Base-by-base conservation (phyloP, 2,113 vertebrate genomes). In the Strix aluco region DNA sequence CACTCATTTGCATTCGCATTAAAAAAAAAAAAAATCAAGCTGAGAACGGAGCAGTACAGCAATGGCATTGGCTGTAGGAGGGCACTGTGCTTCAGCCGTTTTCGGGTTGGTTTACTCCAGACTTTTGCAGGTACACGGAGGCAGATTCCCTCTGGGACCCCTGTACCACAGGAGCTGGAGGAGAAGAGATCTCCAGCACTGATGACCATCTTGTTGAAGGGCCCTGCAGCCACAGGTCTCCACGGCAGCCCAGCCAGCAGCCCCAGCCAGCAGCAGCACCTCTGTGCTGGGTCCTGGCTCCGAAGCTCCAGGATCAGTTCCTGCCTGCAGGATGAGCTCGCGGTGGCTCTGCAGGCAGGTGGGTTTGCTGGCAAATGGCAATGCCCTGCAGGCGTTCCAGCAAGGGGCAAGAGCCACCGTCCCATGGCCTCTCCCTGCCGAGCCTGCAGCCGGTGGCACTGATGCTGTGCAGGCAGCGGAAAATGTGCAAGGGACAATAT, bases 401-500 rank as follows among this genome's bases (percentile, higher is more conserved):
- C 36, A 32, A 36, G 54, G 13, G 17, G 21, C 38, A 14, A 13
- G 38, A 59, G 46, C 36, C 4, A 0, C 46, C 1, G 0, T 77
- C 20, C 30, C 44, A 5, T 21, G 44, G 44, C 27, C 10, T 16
- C 32, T 7, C 69, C 57, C 47, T 15, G 19, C 32, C 52, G 11
- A 84, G 25, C 36, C 47, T 30, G 57, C 12, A 15, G 46, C 57
- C 7, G 2, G 15, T 9, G 0, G 47, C 4, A 3, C 57, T 19
- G 32, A 21, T 0, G 0, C 27, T 11, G 34, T 9, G 40, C 27
- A 5, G 32, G 54, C 54, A 32, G 26, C 9, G 17, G 16, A 15
- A 61, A 61, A 78, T 1, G 20, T 5, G 34, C 32, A 25, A 25
- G 19, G 29, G 25, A 12, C 61, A 21, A 32, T 23, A 42, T 5